Base-by-base conservation (phyloP, 2,113 vertebrate genomes). In the Campylomormyrus numenius region DNA sequence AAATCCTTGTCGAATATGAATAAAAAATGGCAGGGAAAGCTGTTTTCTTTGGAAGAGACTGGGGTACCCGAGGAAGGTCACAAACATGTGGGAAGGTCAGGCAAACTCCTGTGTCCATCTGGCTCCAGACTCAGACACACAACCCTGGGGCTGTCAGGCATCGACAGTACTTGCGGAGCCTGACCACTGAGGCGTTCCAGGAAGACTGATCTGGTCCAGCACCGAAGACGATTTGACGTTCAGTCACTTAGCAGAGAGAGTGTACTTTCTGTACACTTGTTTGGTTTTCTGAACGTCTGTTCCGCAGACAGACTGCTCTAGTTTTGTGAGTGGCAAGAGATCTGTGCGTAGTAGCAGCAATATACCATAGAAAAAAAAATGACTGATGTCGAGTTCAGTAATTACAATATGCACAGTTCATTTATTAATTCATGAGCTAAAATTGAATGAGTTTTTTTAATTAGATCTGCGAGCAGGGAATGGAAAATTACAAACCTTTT, bases 401-500 rank as follows among this genome's bases (percentile, higher is more conserved):
- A 85, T 85, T 85, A 85, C 83, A 46, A 42, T n/a, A 24, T 85
- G 42, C 83, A 85, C 45, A 48, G 42, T 85, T 85, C 83, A 85
- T 85, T 85, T 85, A 85, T 85, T 45, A 85, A 85, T 80, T 80
- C 74, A 80, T 85, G 83, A 85, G 83, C 45, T 48, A 85, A 85
- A 85, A 85, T 46, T 46, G 39, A 48, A 85, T 46, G 21, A 24
- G 39, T 85, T 85, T 85, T 85, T 83, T 83, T 83, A 39, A 39
- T 45, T 46, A 46, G 21, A 85, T 48, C 8, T 11, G 7, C 19
- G 15, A 85, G 45, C 21, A 85, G 39, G 83, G 83, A 85, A 85
- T 45, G 83, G 83, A 46, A 85, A 85, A 70, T 70, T 24, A 48
- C 39, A 85, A 48, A 46, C 39, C 42, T 85, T 11, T 45, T 48